These are phyloP conservation scores for Cheirogaleus major DNA, from an alignment of 2,797 vertebrate genomes.

Conservation along the genomic window DNA sequence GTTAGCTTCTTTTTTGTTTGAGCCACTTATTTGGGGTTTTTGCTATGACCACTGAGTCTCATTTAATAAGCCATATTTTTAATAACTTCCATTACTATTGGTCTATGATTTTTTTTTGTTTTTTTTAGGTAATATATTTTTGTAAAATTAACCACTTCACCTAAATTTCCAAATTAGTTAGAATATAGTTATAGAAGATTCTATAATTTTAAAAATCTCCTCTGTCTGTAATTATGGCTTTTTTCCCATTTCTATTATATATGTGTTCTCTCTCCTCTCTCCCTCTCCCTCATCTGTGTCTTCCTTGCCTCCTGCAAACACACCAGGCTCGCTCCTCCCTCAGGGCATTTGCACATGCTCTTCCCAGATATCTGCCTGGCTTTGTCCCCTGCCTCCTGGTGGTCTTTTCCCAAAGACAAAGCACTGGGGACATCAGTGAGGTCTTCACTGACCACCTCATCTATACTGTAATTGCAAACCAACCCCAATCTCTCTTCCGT, in stretches of 20 bases:
- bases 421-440: background rate
- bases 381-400: background rate
- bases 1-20: background rate
- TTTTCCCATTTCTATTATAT: background rate
- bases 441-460: background rate
- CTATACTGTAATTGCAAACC: background rate
- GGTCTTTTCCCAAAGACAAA: background rate
- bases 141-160: background rate
- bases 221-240: background rate
- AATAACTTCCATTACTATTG: background rate
- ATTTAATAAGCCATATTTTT: background rate
- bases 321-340: fast-evolving
- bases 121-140: background rate
- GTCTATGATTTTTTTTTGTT: background rate
- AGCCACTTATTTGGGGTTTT: background rate
- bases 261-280: background rate
- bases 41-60: background rate
- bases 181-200: background rate
- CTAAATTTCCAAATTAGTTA: background rate
- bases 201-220: background rate
- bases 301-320: background rate
- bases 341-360: too few relatives aligned
- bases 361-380: background rate
- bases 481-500: too few relatives aligned
- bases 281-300: background rate